Base-by-base conservation (phyloP, 2,113 vertebrate genomes). In the Drymodes brunneopygia region DNA sequence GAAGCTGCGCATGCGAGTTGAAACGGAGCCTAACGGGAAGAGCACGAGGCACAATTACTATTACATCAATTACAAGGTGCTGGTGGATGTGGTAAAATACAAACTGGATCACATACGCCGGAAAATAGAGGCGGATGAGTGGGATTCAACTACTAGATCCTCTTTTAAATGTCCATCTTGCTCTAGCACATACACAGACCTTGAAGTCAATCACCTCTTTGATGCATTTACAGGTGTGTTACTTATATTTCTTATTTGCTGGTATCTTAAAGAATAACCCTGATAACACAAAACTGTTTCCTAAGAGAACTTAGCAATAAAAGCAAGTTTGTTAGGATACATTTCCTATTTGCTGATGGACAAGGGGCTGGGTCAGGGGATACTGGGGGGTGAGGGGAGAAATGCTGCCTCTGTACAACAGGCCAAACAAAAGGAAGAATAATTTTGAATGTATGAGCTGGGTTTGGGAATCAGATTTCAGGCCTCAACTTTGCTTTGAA, bases 21-120 rank as follows among this genome's bases (percentile, higher is more conserved):
- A 97, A 79, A 97, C 92, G 0, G 97, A 83, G 29, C 77, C 96
- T 2, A 92, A 84, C 0, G 97, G 97, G 36, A 97, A 96, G 62
- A 97, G 96, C 87, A 97, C 47, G 0, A 95, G 95, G 61, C 92
- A 97, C 53, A 97, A 95, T 42, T 98, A 96, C 84, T 98, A 98
- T 11, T 97, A 98, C 51, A 97, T 98, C 69, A 97, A 97, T 25
- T 98, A 97, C 90, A 98, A 98, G 73, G 90, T 97, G 72, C 90
- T 98, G 50, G 97, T 98, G 73, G 94, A 98, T 40, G 95, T 98
- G 35, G 83, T 97, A 6, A 98, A 97, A 50, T 98, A 98, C 60
- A 97, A 98, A 88, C 92, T 98, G 74, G 97, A 98, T 45, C 94
- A 96, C 0, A 1, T 98, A 2, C 97, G 97, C 31, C 71, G 60